phyloP scores from a whole-genome alignment of 2,113 vertebrate species.

The Lates calcarifer region DNA sequence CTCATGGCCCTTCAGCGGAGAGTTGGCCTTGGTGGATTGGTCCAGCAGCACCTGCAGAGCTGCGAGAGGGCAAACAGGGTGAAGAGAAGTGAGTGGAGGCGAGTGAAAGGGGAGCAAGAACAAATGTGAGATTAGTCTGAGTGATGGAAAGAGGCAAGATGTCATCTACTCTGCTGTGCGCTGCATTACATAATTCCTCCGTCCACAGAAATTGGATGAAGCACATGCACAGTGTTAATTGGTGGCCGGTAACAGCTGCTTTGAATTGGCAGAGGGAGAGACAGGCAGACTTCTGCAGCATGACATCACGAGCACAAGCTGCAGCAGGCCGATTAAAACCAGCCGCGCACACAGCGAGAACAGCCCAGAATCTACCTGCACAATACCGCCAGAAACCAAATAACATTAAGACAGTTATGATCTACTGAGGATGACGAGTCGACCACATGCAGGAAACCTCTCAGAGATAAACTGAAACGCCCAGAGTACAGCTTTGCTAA shows the following conservation, averaged over 20 bases:
- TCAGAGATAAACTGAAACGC: conserved; percentile 32
- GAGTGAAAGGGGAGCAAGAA: not conserved
- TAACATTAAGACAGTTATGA: conserved; percentile 46
- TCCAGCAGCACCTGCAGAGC: conserved; percentile 96
- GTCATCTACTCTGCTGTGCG: conserved; percentile 11
- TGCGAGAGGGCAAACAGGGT: conserved; percentile 67
- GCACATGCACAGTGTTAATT: conserved; percentile 28
- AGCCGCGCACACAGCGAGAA: conserved; percentile 26
- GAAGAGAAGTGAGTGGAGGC: not conserved
- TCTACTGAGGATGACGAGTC: conserved; percentile 24
- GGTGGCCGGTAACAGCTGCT: conserved; percentile 59
- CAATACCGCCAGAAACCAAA: conserved; percentile 34
- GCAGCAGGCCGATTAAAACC: conserved; percentile 65
- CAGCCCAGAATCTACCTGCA: conserved; percentile 34
- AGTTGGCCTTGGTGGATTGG: conserved; percentile 99
- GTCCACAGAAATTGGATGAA: conserved; percentile 18
- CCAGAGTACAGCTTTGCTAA: conserved; percentile 14
- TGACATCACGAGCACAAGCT: conserved; percentile 63
- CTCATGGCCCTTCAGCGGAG: conserved; percentile 97
- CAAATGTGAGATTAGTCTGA: conserved; percentile 1
- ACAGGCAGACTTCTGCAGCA: conserved; percentile 25
- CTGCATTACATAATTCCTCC: conserved; percentile 34
- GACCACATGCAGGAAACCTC: conserved; percentile 34
- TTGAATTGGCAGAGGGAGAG: conserved; percentile 38
- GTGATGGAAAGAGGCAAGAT: conserved; percentile 9